phyloP scores from a whole-genome alignment of 2,797 vertebrate species.

The Sternotherus odoratus region DNA sequence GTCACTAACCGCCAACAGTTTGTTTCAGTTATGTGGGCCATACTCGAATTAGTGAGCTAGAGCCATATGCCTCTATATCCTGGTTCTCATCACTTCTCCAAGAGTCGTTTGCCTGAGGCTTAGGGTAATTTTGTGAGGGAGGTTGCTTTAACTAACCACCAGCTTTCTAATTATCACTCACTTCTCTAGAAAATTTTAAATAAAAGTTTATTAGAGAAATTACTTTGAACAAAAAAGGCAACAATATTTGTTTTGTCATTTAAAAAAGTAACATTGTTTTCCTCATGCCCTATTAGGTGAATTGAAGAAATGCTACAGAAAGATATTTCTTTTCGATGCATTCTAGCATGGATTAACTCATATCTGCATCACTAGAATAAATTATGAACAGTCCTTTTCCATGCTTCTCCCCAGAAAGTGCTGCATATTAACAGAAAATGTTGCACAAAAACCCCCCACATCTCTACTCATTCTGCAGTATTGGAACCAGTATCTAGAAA shows the following conservation, averaged over 20 bases:
- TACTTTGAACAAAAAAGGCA: conserved; percentile 74
- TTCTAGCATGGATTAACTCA: conserved; percentile 58
- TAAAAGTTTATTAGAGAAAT: conserved; percentile 92
- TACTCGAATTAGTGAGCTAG: rapidly evolving
- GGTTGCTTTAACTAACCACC: background rate
- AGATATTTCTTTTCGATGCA: conserved; percentile 46
- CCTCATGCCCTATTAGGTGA: conserved; percentile 73
- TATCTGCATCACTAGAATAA: conserved; percentile 83
- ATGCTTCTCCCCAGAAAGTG: conserved; percentile 75
- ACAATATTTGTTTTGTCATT: conserved; percentile 71
- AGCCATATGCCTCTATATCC: background rate
- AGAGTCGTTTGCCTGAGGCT: background rate
- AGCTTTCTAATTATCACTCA: conserved; percentile 41
- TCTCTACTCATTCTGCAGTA: conserved; percentile 84
- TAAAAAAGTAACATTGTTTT: conserved; percentile 72
- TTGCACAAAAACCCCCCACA: conserved; percentile 40
- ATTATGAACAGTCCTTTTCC: conserved; percentile 87
- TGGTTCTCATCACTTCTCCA: background rate
- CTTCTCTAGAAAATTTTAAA: conserved; percentile 83
- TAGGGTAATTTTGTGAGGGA: background rate
- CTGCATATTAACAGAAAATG: conserved; percentile 72
- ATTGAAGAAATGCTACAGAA: conserved; percentile 72
- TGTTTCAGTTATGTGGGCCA: background rate
- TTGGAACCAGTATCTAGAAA: conserved; percentile 90
- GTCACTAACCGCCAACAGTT: background rate